A percentile compares a stretch with the other conserved stretches of the same genome.
Evolutionary conservation across 2,797 vertebrate species (phyloP).

Genomic region (Pogoniulus pusillus): DNA sequence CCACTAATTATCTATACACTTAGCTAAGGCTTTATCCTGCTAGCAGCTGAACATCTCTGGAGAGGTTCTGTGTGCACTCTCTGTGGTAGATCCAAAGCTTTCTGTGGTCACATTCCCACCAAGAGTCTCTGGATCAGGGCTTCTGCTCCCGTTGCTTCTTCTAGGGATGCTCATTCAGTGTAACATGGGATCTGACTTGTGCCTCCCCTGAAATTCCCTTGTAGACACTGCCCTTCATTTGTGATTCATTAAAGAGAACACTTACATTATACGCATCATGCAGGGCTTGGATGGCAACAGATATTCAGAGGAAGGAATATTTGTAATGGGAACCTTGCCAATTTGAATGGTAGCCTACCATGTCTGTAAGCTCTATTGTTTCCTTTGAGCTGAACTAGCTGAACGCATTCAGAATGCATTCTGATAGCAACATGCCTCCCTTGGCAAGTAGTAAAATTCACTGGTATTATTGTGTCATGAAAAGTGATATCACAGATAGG

Average conservation of each 20-base stretch:
- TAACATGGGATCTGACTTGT: not conserved
- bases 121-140: not conserved
- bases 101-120: not conserved
- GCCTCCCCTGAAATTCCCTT: not conserved
- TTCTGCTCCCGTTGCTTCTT: not conserved
- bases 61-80: not conserved
- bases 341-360: conserved; percentile 28
- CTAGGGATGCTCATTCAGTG: not conserved
- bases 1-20: not conserved
- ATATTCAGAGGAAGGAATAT: conserved; percentile 24
- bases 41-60: not conserved
- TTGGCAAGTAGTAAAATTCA: not conserved
- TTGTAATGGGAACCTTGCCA: conserved; percentile 16
- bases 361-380: not conserved
- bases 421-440: not conserved
- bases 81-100: not conserved
- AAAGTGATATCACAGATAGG: not conserved
- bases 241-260: not conserved
- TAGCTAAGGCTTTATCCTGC: not conserved
- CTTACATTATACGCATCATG: conserved; percentile 14
- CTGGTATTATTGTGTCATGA: not conserved
- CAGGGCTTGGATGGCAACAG: conserved; percentile 16
- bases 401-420: not conserved
- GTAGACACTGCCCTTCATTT: not conserved
- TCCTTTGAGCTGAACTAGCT: not conserved